A percentile compares a stretch with the other conserved stretches of the same genome.
phyloP scores from a whole-genome alignment of 2,888 invertebrate species.

The Chrysolina haemoptera region DNA sequence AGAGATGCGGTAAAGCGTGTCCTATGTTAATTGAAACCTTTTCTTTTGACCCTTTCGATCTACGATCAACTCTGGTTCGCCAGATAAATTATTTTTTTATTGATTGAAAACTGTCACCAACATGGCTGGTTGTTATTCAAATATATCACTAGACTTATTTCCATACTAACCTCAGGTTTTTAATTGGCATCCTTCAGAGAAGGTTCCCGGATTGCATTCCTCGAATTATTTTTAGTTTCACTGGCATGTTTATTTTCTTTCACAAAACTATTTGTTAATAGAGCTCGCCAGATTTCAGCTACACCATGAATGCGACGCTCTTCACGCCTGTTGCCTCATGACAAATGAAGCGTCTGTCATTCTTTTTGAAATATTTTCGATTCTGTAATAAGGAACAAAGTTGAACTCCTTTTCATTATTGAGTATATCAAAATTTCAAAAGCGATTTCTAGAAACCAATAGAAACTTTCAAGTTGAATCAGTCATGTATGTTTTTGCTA shows the following conservation, averaged over 20 bases:
- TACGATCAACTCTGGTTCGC: slow-evolving; percentile 49
- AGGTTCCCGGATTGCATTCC: slow-evolving; percentile 7
- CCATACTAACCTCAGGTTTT: background rate
- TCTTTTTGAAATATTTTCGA: background rate
- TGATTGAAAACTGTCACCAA: too few species aligned
- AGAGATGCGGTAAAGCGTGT: slow-evolving; percentile 37
- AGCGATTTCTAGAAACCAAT: too few species aligned
- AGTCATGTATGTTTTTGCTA: too few species aligned
- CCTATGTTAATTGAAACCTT: slow-evolving; percentile 49
- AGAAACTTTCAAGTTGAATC: too few species aligned
- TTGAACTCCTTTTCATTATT: background rate
- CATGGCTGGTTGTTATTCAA: background rate
- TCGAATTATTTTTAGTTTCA: slow-evolving; percentile 11
- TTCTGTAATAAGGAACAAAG: background rate
- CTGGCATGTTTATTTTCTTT: slow-evolving; percentile 20
- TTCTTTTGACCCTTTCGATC: slow-evolving; percentile 58
- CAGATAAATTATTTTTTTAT: too few species aligned
- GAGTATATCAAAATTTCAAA: too few species aligned
- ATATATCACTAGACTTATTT: background rate
- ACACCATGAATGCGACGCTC: slow-evolving; percentile 44
- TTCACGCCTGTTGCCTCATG: slow-evolving; percentile 58
- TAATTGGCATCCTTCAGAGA: slow-evolving; percentile 4
- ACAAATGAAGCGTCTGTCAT: slow-evolving; percentile 61
- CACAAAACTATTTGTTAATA: slow-evolving; percentile 42
- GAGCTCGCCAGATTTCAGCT: slow-evolving; percentile 36